phyloP scores from a whole-genome alignment of 2,797 vertebrate genomes.

The Scleropages formosus region DNA sequence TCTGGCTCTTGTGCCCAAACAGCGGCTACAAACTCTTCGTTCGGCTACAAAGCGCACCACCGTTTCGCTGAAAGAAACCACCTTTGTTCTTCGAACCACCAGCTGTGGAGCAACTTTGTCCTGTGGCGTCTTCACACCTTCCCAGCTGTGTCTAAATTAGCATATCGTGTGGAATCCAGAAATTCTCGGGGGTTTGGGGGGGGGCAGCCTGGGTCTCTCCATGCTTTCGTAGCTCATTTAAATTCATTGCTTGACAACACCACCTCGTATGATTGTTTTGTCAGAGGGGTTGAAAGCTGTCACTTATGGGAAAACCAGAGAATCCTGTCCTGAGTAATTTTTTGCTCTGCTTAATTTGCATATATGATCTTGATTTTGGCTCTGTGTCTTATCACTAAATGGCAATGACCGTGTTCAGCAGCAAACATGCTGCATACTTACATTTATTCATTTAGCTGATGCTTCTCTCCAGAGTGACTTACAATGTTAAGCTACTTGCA shows the following conservation, averaged over 20 bases:
- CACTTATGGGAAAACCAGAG: not conserved
- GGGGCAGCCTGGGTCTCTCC: not conserved
- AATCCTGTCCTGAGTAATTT: not conserved
- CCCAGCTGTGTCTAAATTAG: not conserved
- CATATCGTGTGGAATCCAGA: not conserved
- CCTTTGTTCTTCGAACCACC: not conserved
- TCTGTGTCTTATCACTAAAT: too few relatives aligned
- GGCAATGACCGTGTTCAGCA: too few relatives aligned
- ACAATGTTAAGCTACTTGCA: too few relatives aligned
- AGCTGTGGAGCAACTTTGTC: too few relatives aligned
- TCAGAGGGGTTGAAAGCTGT: not conserved
- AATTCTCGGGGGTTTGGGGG: not conserved
- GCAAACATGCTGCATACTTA: too few relatives aligned
- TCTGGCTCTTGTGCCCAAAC: not conserved
- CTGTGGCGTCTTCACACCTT: not conserved
- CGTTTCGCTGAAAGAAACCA: not conserved
- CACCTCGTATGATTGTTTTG: not conserved
- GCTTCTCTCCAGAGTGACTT: too few relatives aligned
- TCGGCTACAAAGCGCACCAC: not conserved
- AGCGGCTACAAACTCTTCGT: constrained; percentile 1
- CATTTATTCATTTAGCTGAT: too few relatives aligned
- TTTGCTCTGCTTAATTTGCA: not conserved
- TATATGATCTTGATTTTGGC: too few relatives aligned
- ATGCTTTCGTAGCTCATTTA: not conserved
- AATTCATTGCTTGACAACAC: not conserved